Percentiles rank a stretch among this genome's conserved stretches.
phyloP scores from a whole-genome alignment of 2,113 vertebrate species.

The Reinhardtius hippoglossoides region DNA sequence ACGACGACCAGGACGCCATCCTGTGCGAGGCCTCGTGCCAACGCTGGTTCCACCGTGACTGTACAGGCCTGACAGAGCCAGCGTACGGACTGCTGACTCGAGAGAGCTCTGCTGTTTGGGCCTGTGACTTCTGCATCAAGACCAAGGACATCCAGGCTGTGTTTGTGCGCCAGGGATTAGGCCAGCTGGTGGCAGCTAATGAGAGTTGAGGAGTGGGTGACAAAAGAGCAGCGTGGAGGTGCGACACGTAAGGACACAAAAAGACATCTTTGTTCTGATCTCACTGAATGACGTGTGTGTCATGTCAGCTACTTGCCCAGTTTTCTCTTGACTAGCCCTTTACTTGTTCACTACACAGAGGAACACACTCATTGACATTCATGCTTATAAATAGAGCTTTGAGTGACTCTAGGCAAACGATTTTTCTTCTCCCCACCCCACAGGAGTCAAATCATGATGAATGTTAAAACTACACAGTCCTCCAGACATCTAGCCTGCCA shows the following conservation, averaged over 20 bases:
- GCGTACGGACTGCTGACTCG: constrained; percentile 96
- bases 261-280: constrained; percentile 57
- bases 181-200: constrained; percentile 94
- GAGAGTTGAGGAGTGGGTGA: constrained; percentile 85
- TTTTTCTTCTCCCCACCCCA: constrained; percentile 13
- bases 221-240: constrained; percentile 11
- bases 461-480: constrained; percentile 69
- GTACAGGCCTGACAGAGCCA: constrained; percentile 95
- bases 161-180: constrained; percentile 93
- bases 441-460: constrained; percentile 69
- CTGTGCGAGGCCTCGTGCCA: constrained; percentile 97
- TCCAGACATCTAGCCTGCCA: constrained; percentile 70
- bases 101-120: constrained; percentile 95
- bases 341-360: constrained; percentile 70
- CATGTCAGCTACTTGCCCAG: constrained; percentile 58
- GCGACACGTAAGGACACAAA: constrained; percentile 32
- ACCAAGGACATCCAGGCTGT: constrained; percentile 99
- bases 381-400: constrained; percentile 77
- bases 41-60: constrained; percentile 98
- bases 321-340: constrained; percentile 67
- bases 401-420: constrained; percentile 65
- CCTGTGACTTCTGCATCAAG: constrained; percentile 98
- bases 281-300: constrained; percentile 50
- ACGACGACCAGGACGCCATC: constrained; percentile 97
- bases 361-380: constrained; percentile 63